phyloP scores from a whole-genome alignment of 2,797 vertebrate species.

The Potorous gilbertii region DNA sequence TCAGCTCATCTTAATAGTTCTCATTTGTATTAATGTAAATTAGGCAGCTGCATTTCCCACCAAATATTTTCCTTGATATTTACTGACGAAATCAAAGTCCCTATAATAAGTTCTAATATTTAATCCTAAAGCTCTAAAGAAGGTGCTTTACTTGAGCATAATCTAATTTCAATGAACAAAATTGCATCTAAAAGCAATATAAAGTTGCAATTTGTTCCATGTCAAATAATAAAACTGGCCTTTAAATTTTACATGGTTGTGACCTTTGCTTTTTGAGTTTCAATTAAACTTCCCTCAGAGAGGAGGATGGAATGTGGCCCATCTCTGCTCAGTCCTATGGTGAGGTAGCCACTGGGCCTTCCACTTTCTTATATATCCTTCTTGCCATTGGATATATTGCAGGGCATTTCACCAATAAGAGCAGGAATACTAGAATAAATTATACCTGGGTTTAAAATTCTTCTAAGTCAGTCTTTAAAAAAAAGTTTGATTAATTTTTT shows the following conservation, averaged over 20 bases:
- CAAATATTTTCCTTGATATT: constrained; percentile 87
- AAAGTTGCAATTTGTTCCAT: constrained; percentile 87
- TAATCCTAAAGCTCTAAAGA: constrained; percentile 85
- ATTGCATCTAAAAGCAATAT: constrained; percentile 86
- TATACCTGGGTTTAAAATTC: neutral
- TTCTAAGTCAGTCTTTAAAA: neutral
- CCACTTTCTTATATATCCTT: constrained; percentile 53
- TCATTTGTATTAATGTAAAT: constrained; percentile 88
- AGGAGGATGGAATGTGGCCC: constrained; percentile 69
- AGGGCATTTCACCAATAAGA: constrained; percentile 39
- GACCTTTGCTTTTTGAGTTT: constrained; percentile 86
- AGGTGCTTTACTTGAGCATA: constrained; percentile 84
- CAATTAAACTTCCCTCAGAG: constrained; percentile 83
- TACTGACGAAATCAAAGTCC: constrained; percentile 85
- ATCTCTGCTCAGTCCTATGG: constrained; percentile 61
- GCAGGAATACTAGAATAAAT: neutral
- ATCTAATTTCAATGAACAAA: constrained; percentile 86
- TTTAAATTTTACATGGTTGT: constrained; percentile 88
- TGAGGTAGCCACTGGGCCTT: constrained; percentile 49
- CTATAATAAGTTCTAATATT: constrained; percentile 84
- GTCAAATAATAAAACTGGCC: constrained; percentile 87
- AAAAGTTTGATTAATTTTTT: neutral
- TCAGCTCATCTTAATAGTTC: constrained; percentile 85
- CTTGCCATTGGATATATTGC: constrained; percentile 48
- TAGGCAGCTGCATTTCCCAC: constrained; percentile 81